These are phyloP conservation scores for Crocallis elinguaria DNA, from an alignment of 2,888 invertebrate genomes.

Conservation along the genomic window DNA sequence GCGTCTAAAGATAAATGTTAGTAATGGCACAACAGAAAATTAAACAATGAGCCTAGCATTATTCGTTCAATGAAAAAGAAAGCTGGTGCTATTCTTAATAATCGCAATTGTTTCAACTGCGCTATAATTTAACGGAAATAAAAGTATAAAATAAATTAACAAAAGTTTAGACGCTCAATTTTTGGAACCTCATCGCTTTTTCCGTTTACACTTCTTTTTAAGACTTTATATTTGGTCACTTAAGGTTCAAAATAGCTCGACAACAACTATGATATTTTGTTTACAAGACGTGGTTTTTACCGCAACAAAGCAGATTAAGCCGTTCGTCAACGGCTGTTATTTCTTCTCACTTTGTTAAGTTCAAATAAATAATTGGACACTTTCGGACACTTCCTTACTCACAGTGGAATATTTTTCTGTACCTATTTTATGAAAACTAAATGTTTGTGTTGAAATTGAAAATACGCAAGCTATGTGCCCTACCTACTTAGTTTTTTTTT, in stretches of 20 bases:
- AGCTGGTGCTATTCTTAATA: conserved; percentile 25
- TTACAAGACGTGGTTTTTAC: conserved; percentile 1
- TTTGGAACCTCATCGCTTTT: not conserved
- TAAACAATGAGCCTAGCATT: not conserved
- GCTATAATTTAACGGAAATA: conserved; percentile 33
- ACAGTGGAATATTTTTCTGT: too few species aligned
- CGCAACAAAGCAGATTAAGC: conserved; percentile 35
- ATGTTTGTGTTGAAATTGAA: too few species aligned
- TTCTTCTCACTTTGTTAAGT: conserved; percentile 28
- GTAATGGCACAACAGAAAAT: too few species aligned
- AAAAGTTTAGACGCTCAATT: conserved; percentile 16
- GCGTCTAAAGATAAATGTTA: too few species aligned
- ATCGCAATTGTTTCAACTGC: conserved; percentile 31
- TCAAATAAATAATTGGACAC: not conserved
- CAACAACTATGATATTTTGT: not conserved
- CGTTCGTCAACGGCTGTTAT: conserved; percentile 23
- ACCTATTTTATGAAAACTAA: too few species aligned
- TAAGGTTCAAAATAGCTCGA: conserved; percentile 18
- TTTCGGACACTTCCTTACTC: not conserved
- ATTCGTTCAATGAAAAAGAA: conserved; percentile 27
- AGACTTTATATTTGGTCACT: not conserved
- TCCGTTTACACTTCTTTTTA: not conserved
- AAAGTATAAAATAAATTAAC: conserved; percentile 29
- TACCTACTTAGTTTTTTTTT: too few species aligned
- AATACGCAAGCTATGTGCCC: too few species aligned